Base-by-base conservation (phyloP, 2,113 vertebrate species). In the Nannospalax galili region DNA sequence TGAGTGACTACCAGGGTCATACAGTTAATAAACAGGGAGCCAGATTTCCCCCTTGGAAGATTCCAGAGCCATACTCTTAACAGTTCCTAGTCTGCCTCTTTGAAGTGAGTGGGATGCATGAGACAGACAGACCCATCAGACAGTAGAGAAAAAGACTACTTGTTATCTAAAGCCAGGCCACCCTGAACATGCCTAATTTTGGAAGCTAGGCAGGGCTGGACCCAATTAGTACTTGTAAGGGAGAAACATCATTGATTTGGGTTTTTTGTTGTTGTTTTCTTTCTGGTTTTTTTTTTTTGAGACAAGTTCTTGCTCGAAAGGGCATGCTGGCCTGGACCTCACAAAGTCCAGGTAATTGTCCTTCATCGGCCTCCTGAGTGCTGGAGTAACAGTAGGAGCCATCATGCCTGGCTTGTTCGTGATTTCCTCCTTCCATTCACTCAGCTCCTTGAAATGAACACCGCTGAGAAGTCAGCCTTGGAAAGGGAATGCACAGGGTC, bases 391-490 rank as follows among this genome's bases (percentile, higher is more conserved):
- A 19, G 37, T 8, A 3, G 60, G 22, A 35, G 12, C 22, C 79
- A 40, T 8, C 35, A 80, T 11, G 37, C 35, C n/a, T 62, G n/a
- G n/a, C 24, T 62, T 15, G n/a, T 81, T 40, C 56, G 4, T 85
- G 73, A 32, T 92, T 92, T 81, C 77, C 30, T 93, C 28, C 52
- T 92, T 89, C 85, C 17, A 45, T 67, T 69, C 69, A 81, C 14
- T 75, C 65, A 62, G 5, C 40, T 79, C 88, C 70, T 88, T 58
- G 45, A 60, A 90, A 78, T 48, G 28, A 62, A 84, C 69, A 14
- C 72, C n/a, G 67, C 20, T 69, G 58, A 78, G 7, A 77, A 93
- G 75, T 72, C 70, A 84, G 58, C 52, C 45, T 79, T 58, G 75
- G 52, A 81, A 75, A 88, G 42, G 3, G 40, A 35, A 52, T 78